Conservation (phyloP, 2,888 invertebrate species). For the Smittia sp. region DNA sequence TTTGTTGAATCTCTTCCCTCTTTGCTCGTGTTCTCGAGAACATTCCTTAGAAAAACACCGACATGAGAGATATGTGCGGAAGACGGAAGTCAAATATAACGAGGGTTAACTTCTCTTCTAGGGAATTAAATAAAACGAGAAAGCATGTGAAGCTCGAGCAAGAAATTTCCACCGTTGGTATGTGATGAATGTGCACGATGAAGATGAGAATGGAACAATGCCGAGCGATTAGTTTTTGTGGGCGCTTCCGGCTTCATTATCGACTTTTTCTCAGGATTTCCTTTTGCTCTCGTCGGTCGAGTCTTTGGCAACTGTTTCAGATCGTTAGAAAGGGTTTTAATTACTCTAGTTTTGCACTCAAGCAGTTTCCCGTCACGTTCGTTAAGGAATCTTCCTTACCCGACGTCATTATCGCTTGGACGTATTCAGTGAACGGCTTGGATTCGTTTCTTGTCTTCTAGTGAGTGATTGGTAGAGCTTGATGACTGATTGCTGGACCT, state of each 20-base stretch:
- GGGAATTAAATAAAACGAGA: slow-evolving; percentile 32
- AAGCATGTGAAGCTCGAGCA: background rate
- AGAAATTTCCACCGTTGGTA: background rate
- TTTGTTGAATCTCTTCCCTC: background rate
- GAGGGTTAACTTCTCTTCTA: slow-evolving; percentile 35
- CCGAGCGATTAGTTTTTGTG: background rate
- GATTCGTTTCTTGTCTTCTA: no score
- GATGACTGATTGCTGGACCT: no score
- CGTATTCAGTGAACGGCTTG: no score
- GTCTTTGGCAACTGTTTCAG: no score
- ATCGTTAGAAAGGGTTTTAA: background rate
- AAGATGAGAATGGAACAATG: slow-evolving; percentile 2
- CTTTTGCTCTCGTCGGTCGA: background rate
- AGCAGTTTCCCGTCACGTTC: no score
- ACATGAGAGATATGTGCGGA: slow-evolving; percentile 21
- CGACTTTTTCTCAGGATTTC: background rate
- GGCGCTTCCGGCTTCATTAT: background rate
- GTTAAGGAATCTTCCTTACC: no score
- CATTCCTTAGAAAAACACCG: slow-evolving; percentile 14
- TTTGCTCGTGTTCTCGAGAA: background rate
- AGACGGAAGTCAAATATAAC: slow-evolving; percentile 38
- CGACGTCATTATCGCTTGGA: no score
- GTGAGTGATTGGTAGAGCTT: no score
- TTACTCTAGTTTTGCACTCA: no score
- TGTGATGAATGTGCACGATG: background rate